Evolutionary conservation across 1,140 invertebrate species (phyloP).

Genomic region (Acyrthosiphon pisum): DNA sequence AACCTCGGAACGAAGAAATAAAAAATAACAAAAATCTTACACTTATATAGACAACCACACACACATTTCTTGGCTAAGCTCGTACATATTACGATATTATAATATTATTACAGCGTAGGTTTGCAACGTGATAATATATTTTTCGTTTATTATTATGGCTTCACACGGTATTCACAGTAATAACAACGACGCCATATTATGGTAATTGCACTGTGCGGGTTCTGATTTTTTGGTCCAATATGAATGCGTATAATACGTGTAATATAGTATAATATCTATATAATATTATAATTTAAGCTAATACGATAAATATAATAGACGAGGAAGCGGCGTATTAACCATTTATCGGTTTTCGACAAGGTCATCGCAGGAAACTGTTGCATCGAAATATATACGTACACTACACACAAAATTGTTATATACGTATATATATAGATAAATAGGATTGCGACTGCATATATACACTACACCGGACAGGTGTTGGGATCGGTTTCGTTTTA

Average conservation of each 20-base stretch:
- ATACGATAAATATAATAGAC: neutral
- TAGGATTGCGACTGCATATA: neutral
- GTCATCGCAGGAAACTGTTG: conserved; percentile 19
- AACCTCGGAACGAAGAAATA: neutral
- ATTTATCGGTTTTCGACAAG: conserved; percentile 35
- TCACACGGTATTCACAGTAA: neutral
- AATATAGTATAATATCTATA: neutral
- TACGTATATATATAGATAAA: neutral
- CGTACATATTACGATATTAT: neutral
- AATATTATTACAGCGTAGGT: neutral
- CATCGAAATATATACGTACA: neutral
- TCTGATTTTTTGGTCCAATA: neutral
- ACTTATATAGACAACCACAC: neutral
- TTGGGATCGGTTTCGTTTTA: conserved; percentile 53
- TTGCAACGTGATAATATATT: neutral
- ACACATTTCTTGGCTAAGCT: neutral
- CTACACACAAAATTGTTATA: neutral
- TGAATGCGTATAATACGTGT: neutral
- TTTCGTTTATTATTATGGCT: neutral
- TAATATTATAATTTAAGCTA: neutral
- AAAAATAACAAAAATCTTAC: neutral
- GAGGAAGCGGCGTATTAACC: neutral
- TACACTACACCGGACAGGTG: conserved; percentile 20
- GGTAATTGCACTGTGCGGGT: neutral
- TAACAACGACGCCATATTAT: neutral